phyloP scores from a whole-genome alignment of 64 coral and sea anemone genomes.

The Montipora efflorescens region DNA sequence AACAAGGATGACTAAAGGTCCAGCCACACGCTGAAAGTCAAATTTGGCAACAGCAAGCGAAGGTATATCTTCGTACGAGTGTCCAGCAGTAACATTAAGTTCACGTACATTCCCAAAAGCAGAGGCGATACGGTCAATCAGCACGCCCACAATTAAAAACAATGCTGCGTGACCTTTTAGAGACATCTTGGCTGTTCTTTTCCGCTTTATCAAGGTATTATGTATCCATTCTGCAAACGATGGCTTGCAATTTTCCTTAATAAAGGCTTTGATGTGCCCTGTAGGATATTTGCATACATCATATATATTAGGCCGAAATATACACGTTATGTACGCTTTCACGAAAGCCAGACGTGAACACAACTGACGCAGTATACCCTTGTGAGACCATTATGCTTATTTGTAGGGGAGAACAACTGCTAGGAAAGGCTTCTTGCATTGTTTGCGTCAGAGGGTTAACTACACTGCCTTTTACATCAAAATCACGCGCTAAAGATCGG shows the following conservation, averaged over 20 bases:
- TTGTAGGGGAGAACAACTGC: not conserved
- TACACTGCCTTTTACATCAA: not conserved
- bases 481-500: not conserved
- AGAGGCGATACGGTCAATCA: not conserved
- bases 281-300: no score
- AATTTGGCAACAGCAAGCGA: conserved; percentile 77
- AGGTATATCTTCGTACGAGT: not conserved
- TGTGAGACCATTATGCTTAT: not conserved
- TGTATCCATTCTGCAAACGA: no score
- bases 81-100: not conserved
- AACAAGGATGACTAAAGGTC: conserved; percentile 78
- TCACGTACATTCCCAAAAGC: not conserved
- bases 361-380: not conserved
- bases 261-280: no score
- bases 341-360: conserved; percentile 5
- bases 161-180: not conserved
- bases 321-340: not conserved
- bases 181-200: not conserved
- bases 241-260: not conserved
- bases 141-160: not conserved
- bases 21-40: conserved; percentile 69
- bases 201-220: not conserved
- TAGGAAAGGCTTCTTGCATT: not conserved
- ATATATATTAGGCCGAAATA: no score
- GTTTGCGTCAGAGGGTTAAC: not conserved